These are phyloP conservation scores for Drosophila sucinea DNA, from an alignment of 1,140 invertebrate genomes.

Conservation along the genomic window DNA sequence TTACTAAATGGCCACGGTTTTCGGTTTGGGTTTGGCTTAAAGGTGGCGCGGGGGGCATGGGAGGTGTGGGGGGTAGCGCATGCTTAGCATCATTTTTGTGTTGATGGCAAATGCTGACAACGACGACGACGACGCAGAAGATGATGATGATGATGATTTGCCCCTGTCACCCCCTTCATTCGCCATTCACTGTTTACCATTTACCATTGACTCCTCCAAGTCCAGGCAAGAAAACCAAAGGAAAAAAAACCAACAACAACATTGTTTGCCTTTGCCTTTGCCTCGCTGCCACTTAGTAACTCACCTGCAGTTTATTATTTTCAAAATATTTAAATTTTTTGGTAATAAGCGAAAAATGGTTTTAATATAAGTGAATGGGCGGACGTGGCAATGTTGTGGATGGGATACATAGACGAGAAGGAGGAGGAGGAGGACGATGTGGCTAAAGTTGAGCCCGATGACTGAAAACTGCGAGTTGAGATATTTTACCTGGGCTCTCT, in stretches of 20 bases:
- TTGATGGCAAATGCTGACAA: slow-evolving; percentile 60
- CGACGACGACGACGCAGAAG: slow-evolving; percentile 26
- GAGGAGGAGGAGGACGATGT: neutral
- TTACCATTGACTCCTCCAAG: neutral
- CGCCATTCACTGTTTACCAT: slow-evolving; percentile 4
- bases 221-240: slow-evolving; percentile 10
- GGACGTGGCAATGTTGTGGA: slow-evolving; percentile 40
- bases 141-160: neutral
- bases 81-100: slow-evolving; percentile 60
- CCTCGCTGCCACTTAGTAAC: slow-evolving; percentile 75
- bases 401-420: too few species aligned
- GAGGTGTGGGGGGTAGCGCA: slow-evolving; percentile 18
- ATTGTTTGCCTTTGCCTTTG: slow-evolving; percentile 72
- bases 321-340: slow-evolving; percentile 83
- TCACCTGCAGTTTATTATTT: slow-evolving; percentile 83
- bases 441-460: slow-evolving; percentile 39
- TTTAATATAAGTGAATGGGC: slow-evolving; percentile 74
- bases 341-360: slow-evolving; percentile 82
- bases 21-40: slow-evolving; percentile 43
- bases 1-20: slow-evolving; percentile 62
- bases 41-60: slow-evolving; percentile 31
- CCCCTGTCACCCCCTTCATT: slow-evolving; percentile 4
- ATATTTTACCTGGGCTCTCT: slow-evolving; percentile 51
- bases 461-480: slow-evolving; percentile 25
- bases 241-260: slow-evolving; percentile 19